Base-by-base conservation (phyloP, 1,140 invertebrate species). In the Druon quercuslanigerum region DNA sequence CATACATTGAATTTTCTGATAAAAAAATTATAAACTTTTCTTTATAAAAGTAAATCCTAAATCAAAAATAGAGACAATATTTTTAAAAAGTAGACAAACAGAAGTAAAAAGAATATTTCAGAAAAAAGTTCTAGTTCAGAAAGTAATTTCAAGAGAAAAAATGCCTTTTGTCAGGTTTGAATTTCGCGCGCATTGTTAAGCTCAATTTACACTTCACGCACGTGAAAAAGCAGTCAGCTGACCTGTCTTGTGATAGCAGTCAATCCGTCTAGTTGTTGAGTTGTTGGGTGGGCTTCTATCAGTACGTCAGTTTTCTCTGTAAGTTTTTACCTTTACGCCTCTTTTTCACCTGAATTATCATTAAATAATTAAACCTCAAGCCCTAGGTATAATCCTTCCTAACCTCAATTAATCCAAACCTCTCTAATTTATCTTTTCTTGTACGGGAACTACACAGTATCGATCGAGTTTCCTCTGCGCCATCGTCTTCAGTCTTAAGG, bases 201-300 rank as follows among this genome's bases (percentile, higher is more conserved):
- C 20, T 66, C 60, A 66, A 66, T 66, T 66, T 40, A n/a, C 60
- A 66, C 60, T 16, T 14, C 20, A 14, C 14, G 0, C 14, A 40
- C 25, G 25, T 66, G 60, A 66, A 40, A 40, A 40, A 78, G 81
- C 87, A 85, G 87, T 90, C 89, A 90, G 88, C 89, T 90, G 89
- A 90, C 88, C 86, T 84, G 87, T 88, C 89, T 90, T 90, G 86
- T 90, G 89, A 90, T 89, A 89, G 80, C 83, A 84, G 79, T 73
- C 76, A 84, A 86, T 52, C 76, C 46, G 71, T 72, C 20, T 79
- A 77, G 20, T 75, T 75, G 78, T 73, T 78, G 75, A 79, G 33
- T 54, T 78, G 82, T 80, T 88, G 84, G 77, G 81, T 89, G 84
- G 73, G 77, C 78, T 83, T 83, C 60, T 82, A 78, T 78, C 75